Conservation (phyloP, 1,140 invertebrate species). For the Diorhabda sublineata region DNA sequence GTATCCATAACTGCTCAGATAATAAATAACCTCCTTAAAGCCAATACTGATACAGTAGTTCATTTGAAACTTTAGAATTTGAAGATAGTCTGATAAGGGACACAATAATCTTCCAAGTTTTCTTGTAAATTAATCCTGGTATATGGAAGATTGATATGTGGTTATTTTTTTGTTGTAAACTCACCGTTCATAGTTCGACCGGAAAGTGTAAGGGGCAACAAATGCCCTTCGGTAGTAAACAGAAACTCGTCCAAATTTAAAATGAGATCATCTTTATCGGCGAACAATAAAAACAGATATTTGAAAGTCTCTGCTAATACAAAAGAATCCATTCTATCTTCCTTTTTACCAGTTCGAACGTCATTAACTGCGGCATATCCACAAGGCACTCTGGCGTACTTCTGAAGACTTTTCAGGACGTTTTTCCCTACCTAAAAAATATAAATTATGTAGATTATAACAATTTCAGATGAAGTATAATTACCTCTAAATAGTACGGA, state of each 20-base stretch:
- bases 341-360: conserved; percentile 74
- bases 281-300: conserved; percentile 92
- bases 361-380: conserved; percentile 95
- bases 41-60: no score
- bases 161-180: background rate
- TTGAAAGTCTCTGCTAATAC: conserved; percentile 97
- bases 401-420: conserved; percentile 86
- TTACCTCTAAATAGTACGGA: conserved; percentile 85
- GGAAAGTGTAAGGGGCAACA: conserved; percentile 81
- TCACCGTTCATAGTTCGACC: conserved; percentile 27
- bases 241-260: conserved; percentile 95
- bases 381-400: conserved; percentile 87
- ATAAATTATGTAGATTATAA: background rate
- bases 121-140: no score
- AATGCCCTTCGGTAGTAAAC: conserved; percentile 95
- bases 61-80: no score
- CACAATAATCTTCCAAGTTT: no score
- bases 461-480: conserved; percentile 43
- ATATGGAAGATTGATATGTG: no score
- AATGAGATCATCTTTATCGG: conserved; percentile 80
- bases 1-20: no score
- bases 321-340: conserved; percentile 97
- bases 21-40: no score
- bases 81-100: no score
- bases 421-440: conserved; percentile 61